A percentile compares a stretch with the other conserved stretches of the same genome.
These are phyloP conservation scores for Leptosomus discolor DNA, from an alignment of 2,113 vertebrate genomes.

Conservation along the genomic window DNA sequence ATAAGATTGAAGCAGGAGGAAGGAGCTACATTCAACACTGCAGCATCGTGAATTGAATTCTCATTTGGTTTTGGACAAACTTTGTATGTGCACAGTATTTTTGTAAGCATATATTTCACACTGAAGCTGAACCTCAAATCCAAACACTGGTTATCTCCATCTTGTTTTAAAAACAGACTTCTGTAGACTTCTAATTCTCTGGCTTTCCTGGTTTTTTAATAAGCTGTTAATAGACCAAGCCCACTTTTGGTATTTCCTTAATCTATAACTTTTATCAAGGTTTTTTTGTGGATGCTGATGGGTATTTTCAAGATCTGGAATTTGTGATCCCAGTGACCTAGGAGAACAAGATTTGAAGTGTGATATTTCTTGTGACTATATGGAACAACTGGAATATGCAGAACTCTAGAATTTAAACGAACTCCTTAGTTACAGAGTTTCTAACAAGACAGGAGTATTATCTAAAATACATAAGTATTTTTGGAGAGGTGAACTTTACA, in stretches of 20 bases:
- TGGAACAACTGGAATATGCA: neutral
- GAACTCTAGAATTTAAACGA: neutral
- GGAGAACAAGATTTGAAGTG: neutral
- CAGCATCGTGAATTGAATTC: neutral
- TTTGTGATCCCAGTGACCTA: neutral
- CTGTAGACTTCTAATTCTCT: neutral
- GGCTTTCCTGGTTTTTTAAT: neutral
- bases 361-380: neutral
- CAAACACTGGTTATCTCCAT: neutral
- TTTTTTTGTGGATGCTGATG: neutral
- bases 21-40: neutral
- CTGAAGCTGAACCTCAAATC: neutral
- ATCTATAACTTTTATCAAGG: neutral
- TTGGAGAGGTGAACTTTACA: neutral
- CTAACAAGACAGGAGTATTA: neutral
- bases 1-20: neutral
- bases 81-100: neutral
- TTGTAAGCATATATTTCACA: neutral
- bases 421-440: neutral
- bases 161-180: neutral
- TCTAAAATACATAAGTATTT: neutral
- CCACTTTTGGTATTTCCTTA: neutral
- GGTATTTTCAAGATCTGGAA: neutral
- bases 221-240: neutral
- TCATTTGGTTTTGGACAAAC: neutral